Evolutionary conservation across 2,113 vertebrate genomes (phyloP).

Genomic region (Fulica atra): DNA sequence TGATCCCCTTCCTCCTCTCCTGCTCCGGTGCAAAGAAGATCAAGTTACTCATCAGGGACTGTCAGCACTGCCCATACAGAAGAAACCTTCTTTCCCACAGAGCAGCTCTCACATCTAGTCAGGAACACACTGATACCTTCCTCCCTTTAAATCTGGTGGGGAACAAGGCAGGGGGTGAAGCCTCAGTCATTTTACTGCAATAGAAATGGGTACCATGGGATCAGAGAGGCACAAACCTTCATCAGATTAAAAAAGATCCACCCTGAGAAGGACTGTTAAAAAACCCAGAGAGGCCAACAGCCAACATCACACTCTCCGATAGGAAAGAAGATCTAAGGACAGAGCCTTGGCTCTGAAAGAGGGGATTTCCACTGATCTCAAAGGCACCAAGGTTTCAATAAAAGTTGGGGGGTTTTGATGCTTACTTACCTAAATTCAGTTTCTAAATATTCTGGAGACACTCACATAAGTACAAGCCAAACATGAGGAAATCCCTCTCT

Average conservation of each 20-base stretch:
- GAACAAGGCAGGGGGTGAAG: neutral
- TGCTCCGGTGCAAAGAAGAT: neutral
- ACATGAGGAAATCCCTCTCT: neutral
- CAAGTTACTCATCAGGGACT: neutral
- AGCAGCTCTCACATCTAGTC: neutral
- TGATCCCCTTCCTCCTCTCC: neutral
- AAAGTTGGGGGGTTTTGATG: neutral
- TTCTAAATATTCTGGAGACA: neutral
- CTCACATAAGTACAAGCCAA: neutral
- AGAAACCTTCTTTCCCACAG: neutral
- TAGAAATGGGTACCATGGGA: neutral
- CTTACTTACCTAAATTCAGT: neutral
- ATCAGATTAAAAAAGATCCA: neutral
- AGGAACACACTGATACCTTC: neutral
- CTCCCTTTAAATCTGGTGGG: neutral
- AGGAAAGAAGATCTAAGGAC: neutral
- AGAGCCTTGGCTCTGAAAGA: neutral
- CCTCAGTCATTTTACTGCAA: neutral
- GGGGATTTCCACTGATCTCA: neutral
- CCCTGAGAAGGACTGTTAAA: neutral
- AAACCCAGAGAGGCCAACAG: neutral
- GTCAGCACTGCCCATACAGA: neutral
- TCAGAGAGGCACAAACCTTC: neutral
- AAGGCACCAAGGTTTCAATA: neutral
- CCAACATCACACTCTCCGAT: neutral